Evolutionary conservation across 2,113 vertebrate species (phyloP).

Genomic region (Sakesphorus luctuosus): DNA sequence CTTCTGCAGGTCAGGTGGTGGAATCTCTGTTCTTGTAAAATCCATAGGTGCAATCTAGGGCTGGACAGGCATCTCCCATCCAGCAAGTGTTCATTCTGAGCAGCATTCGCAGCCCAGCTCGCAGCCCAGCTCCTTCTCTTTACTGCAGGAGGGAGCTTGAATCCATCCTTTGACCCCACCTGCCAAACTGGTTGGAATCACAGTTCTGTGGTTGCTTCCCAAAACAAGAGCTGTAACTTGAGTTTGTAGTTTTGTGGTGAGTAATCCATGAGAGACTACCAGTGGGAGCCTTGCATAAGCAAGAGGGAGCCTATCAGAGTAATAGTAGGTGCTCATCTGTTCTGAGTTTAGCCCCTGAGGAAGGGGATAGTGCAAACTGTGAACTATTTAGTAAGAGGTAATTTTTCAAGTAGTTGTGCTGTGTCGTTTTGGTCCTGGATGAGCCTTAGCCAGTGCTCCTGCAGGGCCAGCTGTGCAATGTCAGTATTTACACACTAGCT

Average conservation of each 20-base stretch:
- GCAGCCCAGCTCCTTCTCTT: too few species aligned
- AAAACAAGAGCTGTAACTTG: background rate
- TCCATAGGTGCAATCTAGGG: background rate
- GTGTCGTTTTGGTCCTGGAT: background rate
- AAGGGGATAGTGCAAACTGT: background rate
- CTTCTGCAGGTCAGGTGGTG: background rate
- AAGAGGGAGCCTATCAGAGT: background rate
- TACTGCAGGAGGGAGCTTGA: background rate
- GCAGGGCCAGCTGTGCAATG: background rate
- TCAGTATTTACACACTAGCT: background rate
- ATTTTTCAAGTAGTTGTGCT: background rate
- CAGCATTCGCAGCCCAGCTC: background rate
- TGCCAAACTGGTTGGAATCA: background rate
- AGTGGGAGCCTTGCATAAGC: rapidly evolving
- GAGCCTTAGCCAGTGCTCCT: background rate
- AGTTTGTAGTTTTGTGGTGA: background rate
- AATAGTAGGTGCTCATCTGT: background rate
- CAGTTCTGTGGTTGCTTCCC: background rate
- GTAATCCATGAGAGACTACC: background rate
- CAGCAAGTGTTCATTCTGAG: background rate
- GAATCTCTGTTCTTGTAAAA: background rate
- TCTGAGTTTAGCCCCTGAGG: background rate
- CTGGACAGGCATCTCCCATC: background rate
- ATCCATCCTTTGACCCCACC: background rate
- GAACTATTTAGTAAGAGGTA: background rate